These are phyloP conservation scores for Gymnoscelis rufifasciata DNA, from an alignment of 2,888 invertebrate genomes.

Conservation along the genomic window DNA sequence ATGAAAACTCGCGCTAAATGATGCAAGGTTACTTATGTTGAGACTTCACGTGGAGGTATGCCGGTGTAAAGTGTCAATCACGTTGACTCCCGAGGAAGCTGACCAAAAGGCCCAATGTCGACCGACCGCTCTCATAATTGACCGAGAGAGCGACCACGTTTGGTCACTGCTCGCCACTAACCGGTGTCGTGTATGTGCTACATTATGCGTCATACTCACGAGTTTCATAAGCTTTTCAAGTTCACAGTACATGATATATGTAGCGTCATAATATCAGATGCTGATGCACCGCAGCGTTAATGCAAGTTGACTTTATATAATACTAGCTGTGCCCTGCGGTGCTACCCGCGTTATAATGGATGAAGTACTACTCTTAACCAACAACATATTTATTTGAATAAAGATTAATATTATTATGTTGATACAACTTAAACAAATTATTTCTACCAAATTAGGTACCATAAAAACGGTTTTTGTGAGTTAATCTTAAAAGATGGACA, in stretches of 20 bases:
- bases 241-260: constrained; percentile 26
- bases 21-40: constrained; percentile 37
- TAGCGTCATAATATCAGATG: constrained; percentile 19
- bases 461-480: too few species aligned
- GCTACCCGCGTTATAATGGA: too few species aligned
- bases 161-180: constrained; percentile 32
- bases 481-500: too few species aligned
- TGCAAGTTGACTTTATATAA: too few species aligned
- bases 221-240: constrained; percentile 40
- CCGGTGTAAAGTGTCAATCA: constrained; percentile 25
- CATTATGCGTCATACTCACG: constrained; percentile 30
- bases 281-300: too few species aligned
- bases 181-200: constrained; percentile 36
- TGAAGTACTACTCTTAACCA: too few species aligned
- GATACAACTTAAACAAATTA: too few species aligned
- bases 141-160: constrained; percentile 46
- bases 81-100: constrained; percentile 53
- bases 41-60: constrained; percentile 15
- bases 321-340: too few species aligned
- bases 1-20: constrained; percentile 33
- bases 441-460: too few species aligned
- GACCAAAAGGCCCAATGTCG: constrained; percentile 56
- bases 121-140: constrained; percentile 53
- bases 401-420: too few species aligned
- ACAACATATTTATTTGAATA: too few species aligned